Percentiles rank a stretch among this genome's conserved stretches.
Evolutionary conservation across 2,888 invertebrate species (phyloP).

Genomic region (Torymus texanus): DNA sequence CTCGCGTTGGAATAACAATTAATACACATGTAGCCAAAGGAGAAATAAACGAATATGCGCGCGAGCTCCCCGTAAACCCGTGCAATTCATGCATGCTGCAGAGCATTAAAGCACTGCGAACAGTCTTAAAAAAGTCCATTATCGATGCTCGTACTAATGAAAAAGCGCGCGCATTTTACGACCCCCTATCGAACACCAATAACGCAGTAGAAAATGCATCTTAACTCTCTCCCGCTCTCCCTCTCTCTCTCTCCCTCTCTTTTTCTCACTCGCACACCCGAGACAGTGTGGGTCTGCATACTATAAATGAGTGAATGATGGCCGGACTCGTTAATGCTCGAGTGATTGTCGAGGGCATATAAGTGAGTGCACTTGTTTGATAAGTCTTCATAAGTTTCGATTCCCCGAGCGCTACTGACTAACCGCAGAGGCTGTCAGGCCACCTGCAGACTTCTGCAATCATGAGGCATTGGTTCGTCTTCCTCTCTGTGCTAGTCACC

Average conservation of each 20-base stretch:
- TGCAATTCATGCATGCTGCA: no score
- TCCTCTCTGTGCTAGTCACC: neutral
- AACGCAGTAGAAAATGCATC: neutral
- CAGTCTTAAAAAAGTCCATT: slow-evolving; percentile 33
- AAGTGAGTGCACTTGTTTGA: slow-evolving; percentile 19
- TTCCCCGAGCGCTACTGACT: neutral
- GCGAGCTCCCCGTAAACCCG: neutral
- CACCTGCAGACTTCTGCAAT: neutral
- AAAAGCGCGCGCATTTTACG: neutral
- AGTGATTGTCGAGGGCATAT: slow-evolving; percentile 15
- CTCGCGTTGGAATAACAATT: slow-evolving; percentile 2
- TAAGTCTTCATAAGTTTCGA: slow-evolving; percentile 26
- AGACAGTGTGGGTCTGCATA: neutral
- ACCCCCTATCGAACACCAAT: no score
- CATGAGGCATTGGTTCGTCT: slow-evolving; percentile 15
- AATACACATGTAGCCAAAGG: neutral
- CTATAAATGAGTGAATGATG: slow-evolving; percentile 22
- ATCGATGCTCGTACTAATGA: slow-evolving; percentile 18
- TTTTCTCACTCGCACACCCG: neutral
- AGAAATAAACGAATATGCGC: neutral
- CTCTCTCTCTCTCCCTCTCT: neutral
- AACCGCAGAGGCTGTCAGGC: no score
- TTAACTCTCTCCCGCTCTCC: neutral
- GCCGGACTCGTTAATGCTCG: slow-evolving; percentile 9
- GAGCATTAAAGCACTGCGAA: no score